Conservation (phyloP, 2,797 vertebrate species). For the Acridotheres tristis region DNA sequence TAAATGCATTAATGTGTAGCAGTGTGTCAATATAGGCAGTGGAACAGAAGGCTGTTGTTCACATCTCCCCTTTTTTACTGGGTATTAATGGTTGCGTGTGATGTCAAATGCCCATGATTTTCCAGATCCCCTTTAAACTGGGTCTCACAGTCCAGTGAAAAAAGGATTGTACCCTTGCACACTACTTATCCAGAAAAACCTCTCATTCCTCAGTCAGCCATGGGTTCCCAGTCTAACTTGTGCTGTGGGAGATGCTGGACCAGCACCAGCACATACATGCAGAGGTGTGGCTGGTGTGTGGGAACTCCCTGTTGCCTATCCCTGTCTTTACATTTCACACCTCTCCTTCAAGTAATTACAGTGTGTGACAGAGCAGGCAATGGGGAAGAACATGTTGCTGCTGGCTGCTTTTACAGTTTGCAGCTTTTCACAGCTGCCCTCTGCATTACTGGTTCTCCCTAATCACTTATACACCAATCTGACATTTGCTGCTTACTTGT, state of each 20-base stretch:
- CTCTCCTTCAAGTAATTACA: not conserved
- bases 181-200: not conserved
- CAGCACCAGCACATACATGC: not conserved
- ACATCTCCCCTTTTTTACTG: fast-evolving
- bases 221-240: not conserved
- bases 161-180: not conserved
- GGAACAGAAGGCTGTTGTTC: not conserved
- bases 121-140: not conserved
- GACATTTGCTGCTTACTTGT: not conserved
- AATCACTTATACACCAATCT: not conserved
- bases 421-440: not conserved
- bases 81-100: not conserved
- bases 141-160: not conserved
- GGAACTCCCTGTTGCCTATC: not conserved
- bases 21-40: not conserved
- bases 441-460: not conserved
- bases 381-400: not conserved
- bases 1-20: not conserved
- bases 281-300: fast-evolving
- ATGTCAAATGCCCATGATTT: not conserved
- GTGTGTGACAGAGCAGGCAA: not conserved
- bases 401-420: not conserved
- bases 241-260: not conserved
- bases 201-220: not conserved
- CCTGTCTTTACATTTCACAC: not conserved